Evolutionary conservation across 2,888 invertebrate species (phyloP).

Genomic region (Drosophila paranaensis): DNA sequence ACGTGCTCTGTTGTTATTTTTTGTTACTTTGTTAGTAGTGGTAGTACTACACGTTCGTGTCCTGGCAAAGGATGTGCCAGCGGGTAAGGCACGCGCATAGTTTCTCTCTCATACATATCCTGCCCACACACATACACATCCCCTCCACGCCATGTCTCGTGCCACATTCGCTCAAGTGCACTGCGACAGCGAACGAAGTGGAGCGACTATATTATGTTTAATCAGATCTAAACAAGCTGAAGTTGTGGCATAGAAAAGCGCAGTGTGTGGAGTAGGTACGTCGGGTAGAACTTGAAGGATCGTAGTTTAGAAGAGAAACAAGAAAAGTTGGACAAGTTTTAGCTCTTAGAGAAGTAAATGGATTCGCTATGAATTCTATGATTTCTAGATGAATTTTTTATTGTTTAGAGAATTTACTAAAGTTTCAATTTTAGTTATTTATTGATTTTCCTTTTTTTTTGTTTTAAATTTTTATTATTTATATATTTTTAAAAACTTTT

Average conservation of each 20-base stretch:
- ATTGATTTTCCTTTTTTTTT: not conserved
- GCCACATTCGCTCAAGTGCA: constrained; percentile 66
- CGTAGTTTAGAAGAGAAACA: not conserved
- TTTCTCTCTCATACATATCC: constrained; percentile 23
- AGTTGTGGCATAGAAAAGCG: constrained; percentile 24
- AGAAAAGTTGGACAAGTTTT: not conserved
- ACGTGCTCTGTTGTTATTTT: constrained; percentile 61
- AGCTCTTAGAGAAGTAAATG: not conserved
- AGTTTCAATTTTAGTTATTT: too few species aligned
- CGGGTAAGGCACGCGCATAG: constrained; percentile 58
- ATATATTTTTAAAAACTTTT: not conserved
- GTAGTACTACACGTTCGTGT: constrained; percentile 40
- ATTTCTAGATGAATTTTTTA: not conserved
- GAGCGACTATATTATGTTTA: constrained; percentile 33
- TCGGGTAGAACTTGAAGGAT: not conserved
- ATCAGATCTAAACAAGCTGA: constrained; percentile 46
- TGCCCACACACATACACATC: not conserved
- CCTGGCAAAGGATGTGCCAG: constrained; percentile 63
- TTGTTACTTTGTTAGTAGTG: constrained; percentile 8
- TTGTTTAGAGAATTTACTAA: not conserved
- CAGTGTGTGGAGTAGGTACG: constrained; percentile 7
- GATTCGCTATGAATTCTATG: not conserved
- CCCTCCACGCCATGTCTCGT: constrained; percentile 44
- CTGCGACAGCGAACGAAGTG: constrained; percentile 58
- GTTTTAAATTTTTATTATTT: not conserved